Evolutionary conservation across 2,888 invertebrate genomes (phyloP), one percentile per base, ranked within the genome.

Genomic region (Petrolisthes cinctipes): DNA sequence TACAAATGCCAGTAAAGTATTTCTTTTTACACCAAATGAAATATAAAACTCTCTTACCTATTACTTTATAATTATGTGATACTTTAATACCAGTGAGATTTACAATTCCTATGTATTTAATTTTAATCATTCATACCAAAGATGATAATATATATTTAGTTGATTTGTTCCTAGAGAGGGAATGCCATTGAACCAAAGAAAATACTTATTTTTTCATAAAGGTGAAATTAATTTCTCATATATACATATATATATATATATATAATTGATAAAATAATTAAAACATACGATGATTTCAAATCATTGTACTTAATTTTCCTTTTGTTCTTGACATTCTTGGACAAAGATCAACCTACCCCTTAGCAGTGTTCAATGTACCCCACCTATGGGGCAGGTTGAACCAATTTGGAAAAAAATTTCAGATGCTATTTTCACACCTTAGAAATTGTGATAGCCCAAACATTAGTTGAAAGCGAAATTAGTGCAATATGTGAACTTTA

Each of bases 1-100:
- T 81, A 61, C 51, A 81, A 81, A 81, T 81, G 81, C 57, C 80
- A 80, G 9, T 80, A 80, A 2, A 73, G 7, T 73, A 61, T 61
- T 17, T 61, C 11, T 11, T 11, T 17, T 61, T 61, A 61, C 1
- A 9, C 11, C 61, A 11, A 17, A 11, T 61, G 61, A 3, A 61
- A 61, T 11, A 61, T 61, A 11, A 61, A 61, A 61, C 61, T 61
- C 3, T 17, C 61, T 2, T 17, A 61, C 9, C 17, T 37, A 37
- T 37, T 37, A 37, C 37, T 37, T 37, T 37, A 37, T 2, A n/a
- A n/a, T n/a, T n/a, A 37, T 37, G 37, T 37, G 37, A 37, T 37
- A 37, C 2, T 37, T 37, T 2, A 37, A 37, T 1, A 0, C 37
- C 37, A 37, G 37, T 37, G 37, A 37, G 37, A 37, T 37, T 37